Base-by-base conservation (phyloP, 1,140 invertebrate species). In the Papilio helenus region DNA sequence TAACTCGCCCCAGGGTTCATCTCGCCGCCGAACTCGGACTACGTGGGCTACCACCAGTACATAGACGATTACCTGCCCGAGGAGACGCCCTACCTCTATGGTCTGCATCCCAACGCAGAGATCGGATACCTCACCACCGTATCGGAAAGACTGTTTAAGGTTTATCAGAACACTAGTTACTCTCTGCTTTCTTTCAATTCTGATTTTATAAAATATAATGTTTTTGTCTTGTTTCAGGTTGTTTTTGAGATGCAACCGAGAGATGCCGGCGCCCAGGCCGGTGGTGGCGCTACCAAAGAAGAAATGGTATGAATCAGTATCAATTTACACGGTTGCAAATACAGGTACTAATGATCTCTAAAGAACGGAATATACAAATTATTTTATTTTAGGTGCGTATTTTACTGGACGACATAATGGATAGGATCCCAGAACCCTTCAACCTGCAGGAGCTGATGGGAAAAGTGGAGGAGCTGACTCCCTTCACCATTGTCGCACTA, bases 51-150 rank as follows among this genome's bases (percentile, higher is more conserved):
- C 94, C 98, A 99, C 92, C 90, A 95, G 68, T 99, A 99, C 90
- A 97, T 99, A n/a, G 98, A 99, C 88, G 97, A 99, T 79, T 96
- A 95, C 87, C 90, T 99, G 7, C 98, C 98, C 0, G 94, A 97
- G 0, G 99, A 99, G 93, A 98, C 97, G 77, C 98, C 99, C 0
- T 96, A 97, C 82, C 93, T 99, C 0, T 99, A 99, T 88, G 98
- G 98, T 18, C 94, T 99, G 4, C 98, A 99, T 95, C 97, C 98
- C 0, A 99, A 99, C 93, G 98, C 98, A 8, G 98, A 99, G 95
- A 99, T 99, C 82, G 98, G 98, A 23, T 98, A 99, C 86, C 94
- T 99, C 55, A 99, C 98, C 0, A 96, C 96, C 0, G 97, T 97
- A 3, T 97, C 98, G 0, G 98, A 99, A 85, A 96, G 96, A 80